Evolutionary conservation across 2,888 invertebrate species (phyloP).

Genomic region (Drosophila pseudotakahashii): DNA sequence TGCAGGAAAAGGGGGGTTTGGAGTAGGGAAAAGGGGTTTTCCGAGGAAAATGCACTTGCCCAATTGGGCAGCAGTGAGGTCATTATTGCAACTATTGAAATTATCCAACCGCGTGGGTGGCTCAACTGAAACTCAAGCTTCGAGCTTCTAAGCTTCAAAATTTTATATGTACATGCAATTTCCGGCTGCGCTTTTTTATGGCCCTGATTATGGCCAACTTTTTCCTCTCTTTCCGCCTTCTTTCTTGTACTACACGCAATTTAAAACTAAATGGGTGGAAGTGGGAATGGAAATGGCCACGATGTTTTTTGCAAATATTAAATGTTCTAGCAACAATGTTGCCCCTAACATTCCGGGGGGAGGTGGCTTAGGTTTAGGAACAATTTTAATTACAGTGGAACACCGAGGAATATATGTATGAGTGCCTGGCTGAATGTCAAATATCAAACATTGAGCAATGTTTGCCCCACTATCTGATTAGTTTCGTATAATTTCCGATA

Average conservation of each 20-base stretch:
- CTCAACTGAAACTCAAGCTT: no score
- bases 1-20: conserved; percentile 5
- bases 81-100: conserved; percentile 77
- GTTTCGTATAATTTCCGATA: conserved; percentile 44
- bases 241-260: conserved; percentile 51
- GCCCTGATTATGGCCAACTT: conserved; percentile 64
- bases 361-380: neutral
- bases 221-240: conserved; percentile 7
- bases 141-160: conserved; percentile 35
- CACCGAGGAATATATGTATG: conserved; percentile 13
- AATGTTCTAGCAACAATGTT: conserved; percentile 46
- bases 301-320: conserved; percentile 49
- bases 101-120: conserved; percentile 74
- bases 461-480: conserved; percentile 31
- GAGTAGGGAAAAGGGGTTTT: neutral
- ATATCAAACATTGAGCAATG: conserved; percentile 22
- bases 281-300: conserved; percentile 28
- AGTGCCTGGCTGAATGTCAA: conserved; percentile 17
- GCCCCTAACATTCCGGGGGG: conserved; percentile 4
- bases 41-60: conserved; percentile 43
- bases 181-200: conserved; percentile 69
- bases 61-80: conserved; percentile 68
- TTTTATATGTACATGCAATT: conserved; percentile 73
- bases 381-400: conserved; percentile 30
- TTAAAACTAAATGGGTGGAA: conserved; percentile 52